Evolutionary conservation across 2,797 vertebrate species (phyloP).

Genomic region (Ceryle rudis): DNA sequence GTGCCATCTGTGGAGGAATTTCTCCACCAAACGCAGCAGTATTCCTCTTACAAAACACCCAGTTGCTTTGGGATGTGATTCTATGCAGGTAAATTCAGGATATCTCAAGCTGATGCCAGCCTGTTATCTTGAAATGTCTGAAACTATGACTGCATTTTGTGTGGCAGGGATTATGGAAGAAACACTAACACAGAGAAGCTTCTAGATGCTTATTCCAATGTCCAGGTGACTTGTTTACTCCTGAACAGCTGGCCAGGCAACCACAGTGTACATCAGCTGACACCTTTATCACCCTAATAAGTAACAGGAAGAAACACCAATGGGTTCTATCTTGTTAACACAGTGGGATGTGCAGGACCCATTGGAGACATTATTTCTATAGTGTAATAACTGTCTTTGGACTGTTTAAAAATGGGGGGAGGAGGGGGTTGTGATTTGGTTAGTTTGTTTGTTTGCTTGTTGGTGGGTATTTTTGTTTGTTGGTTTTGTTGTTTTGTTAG

Average conservation of each 20-base stretch:
- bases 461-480: no score
- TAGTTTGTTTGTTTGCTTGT: no score
- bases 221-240: slow-evolving; percentile 33
- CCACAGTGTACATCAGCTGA: neutral
- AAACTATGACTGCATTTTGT: neutral
- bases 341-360: neutral
- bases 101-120: neutral
- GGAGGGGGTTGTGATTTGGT: neutral
- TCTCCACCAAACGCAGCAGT: neutral
- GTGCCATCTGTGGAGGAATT: slow-evolving; percentile 40
- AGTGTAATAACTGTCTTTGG: neutral
- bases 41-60: neutral
- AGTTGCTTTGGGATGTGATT: neutral
- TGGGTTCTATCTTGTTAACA: slow-evolving; percentile 8
- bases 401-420: neutral
- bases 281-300: slow-evolving; percentile 55
- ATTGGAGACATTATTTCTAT: neutral
- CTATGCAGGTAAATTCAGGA: slow-evolving; percentile 14
- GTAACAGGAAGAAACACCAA: neutral
- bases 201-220: neutral
- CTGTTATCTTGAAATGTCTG: neutral
- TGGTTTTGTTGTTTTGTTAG: no score
- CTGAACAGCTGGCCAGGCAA: slow-evolving; percentile 50
- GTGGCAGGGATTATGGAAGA: neutral
- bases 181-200: neutral